Base-by-base conservation (phyloP, 2,113 vertebrate genomes). In the Chitala chitala region DNA sequence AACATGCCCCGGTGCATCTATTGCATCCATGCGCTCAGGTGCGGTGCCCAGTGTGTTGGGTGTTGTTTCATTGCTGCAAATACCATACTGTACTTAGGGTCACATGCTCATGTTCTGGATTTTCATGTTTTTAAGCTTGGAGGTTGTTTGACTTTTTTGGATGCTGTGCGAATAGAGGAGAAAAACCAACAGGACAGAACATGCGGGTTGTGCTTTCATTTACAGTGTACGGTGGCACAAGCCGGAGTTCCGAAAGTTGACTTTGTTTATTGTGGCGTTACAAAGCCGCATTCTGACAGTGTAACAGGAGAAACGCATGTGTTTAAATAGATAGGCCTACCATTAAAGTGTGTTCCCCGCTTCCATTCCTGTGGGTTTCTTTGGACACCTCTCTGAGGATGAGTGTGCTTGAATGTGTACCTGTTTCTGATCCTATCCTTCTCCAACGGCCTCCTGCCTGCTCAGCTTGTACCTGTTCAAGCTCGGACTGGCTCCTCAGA, bases 1-100 rank as follows among this genome's bases (percentile, higher is more conserved):
- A 99, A 99, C 89, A 98, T 99, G 97, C 97, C 96, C 0, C 94
- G 96, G 75, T 97, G 95, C 79, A 98, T 99, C 86, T 99, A 99
- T 84, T 99, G 97, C 58, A 98, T 99, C 74, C 97, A 99, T 0
- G 97, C 97, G 0, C 95, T 99, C 87, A 99, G 97, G 97, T 98
- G 90, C 84, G 63, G 12, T 29, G 9, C 26, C 56, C 38, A 42
- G n/a, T n/a, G n/a, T n/a, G n/a, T n/a, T n/a, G n/a, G n/a, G n/a
- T n/a, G n/a, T n/a, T n/a, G n/a, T n/a, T n/a, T n/a, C n/a, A n/a
- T n/a, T n/a, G n/a, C n/a, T n/a, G n/a, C n/a, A n/a, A n/a, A n/a
- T n/a, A n/a, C n/a, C n/a, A n/a, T n/a, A n/a, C n/a, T n/a, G n/a
- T n/a, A n/a, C n/a, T n/a, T n/a, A n/a, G n/a, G 46, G 46, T 48